Conservation (phyloP, 2,797 vertebrate species). For the Cyprinodon diabolis region DNA sequence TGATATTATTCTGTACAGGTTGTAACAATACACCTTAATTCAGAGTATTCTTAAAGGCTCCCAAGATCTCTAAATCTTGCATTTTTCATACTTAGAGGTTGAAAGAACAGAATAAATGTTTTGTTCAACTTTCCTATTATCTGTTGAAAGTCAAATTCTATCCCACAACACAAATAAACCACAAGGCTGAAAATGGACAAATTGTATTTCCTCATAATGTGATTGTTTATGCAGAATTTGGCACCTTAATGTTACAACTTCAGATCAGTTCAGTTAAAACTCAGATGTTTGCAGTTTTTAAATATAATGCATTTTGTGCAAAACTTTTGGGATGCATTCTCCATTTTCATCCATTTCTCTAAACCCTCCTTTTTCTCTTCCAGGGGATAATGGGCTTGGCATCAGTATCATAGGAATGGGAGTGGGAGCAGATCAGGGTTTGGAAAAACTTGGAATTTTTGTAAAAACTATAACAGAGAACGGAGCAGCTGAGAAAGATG, state of each 20-base stretch:
- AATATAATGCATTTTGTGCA: background rate
- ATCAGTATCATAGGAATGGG: slow-evolving; percentile 97
- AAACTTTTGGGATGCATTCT: background rate
- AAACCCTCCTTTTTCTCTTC: slow-evolving; percentile 10
- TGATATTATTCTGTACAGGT: background rate
- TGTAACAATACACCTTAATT: background rate
- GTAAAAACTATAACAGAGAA: slow-evolving; percentile 93
- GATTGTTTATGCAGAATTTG: background rate
- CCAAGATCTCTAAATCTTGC: background rate
- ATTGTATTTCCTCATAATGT: no score
- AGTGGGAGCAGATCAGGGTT: slow-evolving; percentile 92
- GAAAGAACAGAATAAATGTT: background rate
- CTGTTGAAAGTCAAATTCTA: background rate
- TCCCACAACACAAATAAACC: background rate
- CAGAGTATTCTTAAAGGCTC: background rate
- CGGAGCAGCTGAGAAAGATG: slow-evolving; percentile 90
- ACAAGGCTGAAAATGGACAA: background rate
- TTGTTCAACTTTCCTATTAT: background rate
- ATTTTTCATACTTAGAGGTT: background rate
- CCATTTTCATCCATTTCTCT: slow-evolving; percentile 1
- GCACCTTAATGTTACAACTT: background rate
- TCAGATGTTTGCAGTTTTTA: background rate
- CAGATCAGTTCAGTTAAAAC: background rate
- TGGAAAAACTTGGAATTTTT: slow-evolving; percentile 94
- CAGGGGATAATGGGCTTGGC: slow-evolving; percentile 92